phyloP scores from a whole-genome alignment of 2,113 vertebrate species.

The Nibea albiflora region DNA sequence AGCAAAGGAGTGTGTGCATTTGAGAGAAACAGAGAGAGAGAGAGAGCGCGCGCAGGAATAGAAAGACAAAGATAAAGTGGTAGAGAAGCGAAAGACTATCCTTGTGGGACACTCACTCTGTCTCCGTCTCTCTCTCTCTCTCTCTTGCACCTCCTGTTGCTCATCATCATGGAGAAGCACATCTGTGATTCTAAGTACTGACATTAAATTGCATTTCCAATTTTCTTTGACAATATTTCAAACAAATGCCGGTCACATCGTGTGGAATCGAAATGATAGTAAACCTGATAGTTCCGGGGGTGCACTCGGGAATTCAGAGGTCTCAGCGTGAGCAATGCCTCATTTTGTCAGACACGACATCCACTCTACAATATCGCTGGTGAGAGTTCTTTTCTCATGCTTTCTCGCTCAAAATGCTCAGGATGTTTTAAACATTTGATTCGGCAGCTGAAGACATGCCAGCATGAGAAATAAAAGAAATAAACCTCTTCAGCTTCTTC shows the following conservation, averaged over 20 bases:
- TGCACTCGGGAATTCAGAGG: slow-evolving; percentile 22
- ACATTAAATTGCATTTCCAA: slow-evolving; percentile 47
- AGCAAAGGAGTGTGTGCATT: slow-evolving; percentile 37
- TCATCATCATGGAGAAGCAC: slow-evolving; percentile 39
- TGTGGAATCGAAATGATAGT: slow-evolving; percentile 45
- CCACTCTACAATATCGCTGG: slow-evolving; percentile 27
- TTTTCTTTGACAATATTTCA: slow-evolving; percentile 49
- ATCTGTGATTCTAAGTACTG: slow-evolving; percentile 33
- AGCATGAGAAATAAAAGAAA: neutral
- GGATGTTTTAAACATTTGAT: slow-evolving; percentile 18
- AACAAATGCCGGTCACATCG: slow-evolving; percentile 27
- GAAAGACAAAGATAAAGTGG: slow-evolving; percentile 40
- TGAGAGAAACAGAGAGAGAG: slow-evolving; percentile 26
- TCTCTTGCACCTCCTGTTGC: slow-evolving; percentile 34
- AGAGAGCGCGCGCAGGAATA: slow-evolving; percentile 27
- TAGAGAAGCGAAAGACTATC: slow-evolving; percentile 37
- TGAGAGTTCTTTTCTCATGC: slow-evolving; percentile 14
- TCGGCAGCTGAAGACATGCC: neutral
- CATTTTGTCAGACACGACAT: slow-evolving; percentile 12
- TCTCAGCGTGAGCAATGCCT: slow-evolving; percentile 16
- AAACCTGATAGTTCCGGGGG: slow-evolving; percentile 21
- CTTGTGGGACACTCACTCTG: slow-evolving; percentile 29
- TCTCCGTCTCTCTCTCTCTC: slow-evolving; percentile 5
- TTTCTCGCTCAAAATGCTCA: neutral
- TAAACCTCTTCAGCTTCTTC: neutral